A percentile compares a stretch with the other conserved stretches of the same genome.
These are phyloP conservation scores for Noctua comes DNA, from an alignment of 2,888 invertebrate genomes.

Conservation along the genomic window DNA sequence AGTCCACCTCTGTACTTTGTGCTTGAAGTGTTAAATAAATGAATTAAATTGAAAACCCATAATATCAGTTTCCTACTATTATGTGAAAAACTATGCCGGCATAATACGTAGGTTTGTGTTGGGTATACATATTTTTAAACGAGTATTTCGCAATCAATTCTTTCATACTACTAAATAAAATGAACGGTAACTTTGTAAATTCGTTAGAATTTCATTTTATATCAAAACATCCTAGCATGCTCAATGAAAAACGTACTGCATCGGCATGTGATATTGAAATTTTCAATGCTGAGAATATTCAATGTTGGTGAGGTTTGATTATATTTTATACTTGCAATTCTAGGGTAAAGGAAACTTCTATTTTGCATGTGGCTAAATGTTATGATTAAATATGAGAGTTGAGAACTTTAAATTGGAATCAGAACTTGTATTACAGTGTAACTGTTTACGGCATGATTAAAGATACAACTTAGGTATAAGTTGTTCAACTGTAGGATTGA, in stretches of 20 bases:
- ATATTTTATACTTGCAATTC: conserved; percentile 13
- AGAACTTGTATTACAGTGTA: neutral
- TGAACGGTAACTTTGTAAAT: neutral
- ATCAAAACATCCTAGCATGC: neutral
- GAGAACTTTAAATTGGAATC: neutral
- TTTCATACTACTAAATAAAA: too few relatives aligned
- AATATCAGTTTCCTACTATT: too few relatives aligned
- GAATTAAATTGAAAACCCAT: too few relatives aligned
- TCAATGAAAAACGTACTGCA: conserved; percentile 30
- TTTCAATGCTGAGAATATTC: conserved; percentile 34
- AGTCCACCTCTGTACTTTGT: too few relatives aligned
- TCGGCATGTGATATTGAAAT: conserved; percentile 46
- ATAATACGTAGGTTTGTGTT: too few relatives aligned
- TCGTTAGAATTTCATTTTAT: neutral
- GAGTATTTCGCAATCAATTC: too few relatives aligned
- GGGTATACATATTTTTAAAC: too few relatives aligned
- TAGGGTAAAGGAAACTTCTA: neutral
- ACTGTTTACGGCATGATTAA: neutral
- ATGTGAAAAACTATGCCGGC: too few relatives aligned
- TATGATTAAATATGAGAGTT: neutral
- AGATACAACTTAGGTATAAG: neutral
- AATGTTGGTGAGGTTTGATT: conserved; percentile 16
- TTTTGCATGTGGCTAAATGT: neutral
- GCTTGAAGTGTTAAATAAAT: too few relatives aligned
- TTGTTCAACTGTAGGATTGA: neutral